phyloP scores from a whole-genome alignment of 1,140 invertebrate species.

The Saccostrea echinata region DNA sequence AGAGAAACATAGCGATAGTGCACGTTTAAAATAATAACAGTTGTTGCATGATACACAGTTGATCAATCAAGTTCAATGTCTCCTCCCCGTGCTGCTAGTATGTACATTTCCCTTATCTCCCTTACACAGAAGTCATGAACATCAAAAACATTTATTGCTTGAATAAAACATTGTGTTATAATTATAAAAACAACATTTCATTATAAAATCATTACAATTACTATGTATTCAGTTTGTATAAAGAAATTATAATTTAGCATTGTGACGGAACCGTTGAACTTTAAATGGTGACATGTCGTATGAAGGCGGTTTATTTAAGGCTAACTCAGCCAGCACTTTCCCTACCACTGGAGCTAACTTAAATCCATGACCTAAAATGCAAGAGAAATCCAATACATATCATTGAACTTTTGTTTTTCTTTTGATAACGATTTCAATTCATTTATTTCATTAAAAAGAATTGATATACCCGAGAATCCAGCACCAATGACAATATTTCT shows the following conservation, averaged over 20 bases:
- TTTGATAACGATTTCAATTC: not conserved
- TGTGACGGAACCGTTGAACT: constrained; percentile 61
- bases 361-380: constrained; percentile 75
- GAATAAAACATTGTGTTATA: too few species aligned
- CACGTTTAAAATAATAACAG: too few species aligned
- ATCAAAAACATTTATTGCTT: too few species aligned
- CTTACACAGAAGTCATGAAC: too few species aligned
- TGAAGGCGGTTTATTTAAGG: constrained; percentile 52
- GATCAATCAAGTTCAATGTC: too few species aligned
- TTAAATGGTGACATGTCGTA: constrained; percentile 67
- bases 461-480: constrained; percentile 75
- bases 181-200: too few species aligned
- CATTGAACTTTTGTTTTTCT: not conserved
- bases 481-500: constrained; percentile 75
- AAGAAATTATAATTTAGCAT: constrained; percentile 52
- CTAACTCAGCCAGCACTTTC: constrained; percentile 72
- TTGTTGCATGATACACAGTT: too few species aligned
- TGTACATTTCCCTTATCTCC: too few species aligned
- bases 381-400: not conserved
- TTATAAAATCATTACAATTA: too few species aligned
- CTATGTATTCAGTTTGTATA: too few species aligned
- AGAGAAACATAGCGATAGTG: too few species aligned
- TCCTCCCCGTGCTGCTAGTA: too few species aligned
- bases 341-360: constrained; percentile 77
- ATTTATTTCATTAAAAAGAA: not conserved